A percentile compares a stretch with the other conserved stretches of the same genome.
Evolutionary conservation across 2,113 vertebrate species (phyloP).

Genomic region (Hippocampus mohnikei): DNA sequence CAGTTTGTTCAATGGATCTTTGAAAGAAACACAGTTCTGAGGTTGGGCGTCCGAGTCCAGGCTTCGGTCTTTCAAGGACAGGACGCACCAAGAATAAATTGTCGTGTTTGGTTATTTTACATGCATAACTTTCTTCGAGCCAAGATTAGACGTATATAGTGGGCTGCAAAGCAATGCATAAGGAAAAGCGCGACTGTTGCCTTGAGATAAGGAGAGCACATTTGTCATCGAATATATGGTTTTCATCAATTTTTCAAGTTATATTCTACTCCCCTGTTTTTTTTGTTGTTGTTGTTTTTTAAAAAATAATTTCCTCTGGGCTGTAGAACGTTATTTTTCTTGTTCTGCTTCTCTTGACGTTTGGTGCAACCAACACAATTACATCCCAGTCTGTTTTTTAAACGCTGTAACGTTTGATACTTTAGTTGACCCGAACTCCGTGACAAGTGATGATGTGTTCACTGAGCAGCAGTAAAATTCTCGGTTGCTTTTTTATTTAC

Average conservation of each 20-base stretch:
- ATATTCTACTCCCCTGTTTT: neutral
- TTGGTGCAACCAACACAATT: neutral
- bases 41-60: too few relatives aligned
- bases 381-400: neutral
- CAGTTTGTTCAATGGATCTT: conserved; percentile 23
- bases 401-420: too few relatives aligned
- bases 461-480: neutral
- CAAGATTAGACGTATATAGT: neutral
- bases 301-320: neutral
- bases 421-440: neutral
- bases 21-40: too few relatives aligned
- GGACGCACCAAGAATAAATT: too few relatives aligned
- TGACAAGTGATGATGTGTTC: neutral
- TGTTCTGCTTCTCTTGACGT: neutral
- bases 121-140: too few relatives aligned
- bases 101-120: too few relatives aligned
- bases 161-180: neutral
- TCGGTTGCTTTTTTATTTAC: neutral
- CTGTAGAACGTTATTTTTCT: neutral
- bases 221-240: neutral
- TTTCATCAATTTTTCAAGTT: neutral
- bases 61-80: too few relatives aligned
- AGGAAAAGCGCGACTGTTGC: neutral
- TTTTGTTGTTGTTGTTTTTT: neutral
- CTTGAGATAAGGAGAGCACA: neutral